Evolutionary conservation across 1,140 invertebrate species (phyloP), one percentile per base, ranked within the genome.

Genomic region (Phortica variegata): DNA sequence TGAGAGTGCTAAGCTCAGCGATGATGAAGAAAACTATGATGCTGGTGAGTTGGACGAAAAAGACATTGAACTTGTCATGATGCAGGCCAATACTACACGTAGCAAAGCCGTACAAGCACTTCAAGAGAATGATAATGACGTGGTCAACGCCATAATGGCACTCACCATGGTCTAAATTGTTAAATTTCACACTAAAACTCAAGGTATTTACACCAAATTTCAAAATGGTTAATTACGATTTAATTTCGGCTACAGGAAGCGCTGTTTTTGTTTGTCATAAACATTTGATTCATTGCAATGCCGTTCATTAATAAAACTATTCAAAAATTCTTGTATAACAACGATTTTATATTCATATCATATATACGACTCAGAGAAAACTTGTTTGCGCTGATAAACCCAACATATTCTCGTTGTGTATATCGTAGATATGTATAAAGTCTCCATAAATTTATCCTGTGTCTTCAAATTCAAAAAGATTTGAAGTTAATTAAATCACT

Each of bases 61-160:
- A 38, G 63, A 68, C n/a, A 69, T 68, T 13, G 60, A 68, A 5
- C 38, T 68, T 37, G 63, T 68, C 3, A 49, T 53, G 32, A 56
- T 65, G 60, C 63, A 68, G 47, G 38, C 63, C 10, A 12, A 12
- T 8, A 65, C 60, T 17, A 40, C 65, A 1, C 65, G 63, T 41
- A 32, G 43, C 2, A 54, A 41, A 45, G 63, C 63, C 17, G 44
- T 68, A 23, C 60, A 51, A 19, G 65, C 63, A 0, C 37, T 68
- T 37, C 10, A 58, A 10, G 39, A 48, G 43, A 54, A 69, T 40
- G 56, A 56, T 0, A 58, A 50, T 33, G 63, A 68, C 33, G 57
- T 68, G 18, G 65, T 68, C 38, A 68, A 68, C 39, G 65, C 63
- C 47, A 68, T 68, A 8, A 68, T 68, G 63, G 60, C 43, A 1